A percentile compares a stretch with the other conserved stretches of the same genome.
Evolutionary conservation across 2,797 vertebrate species (phyloP).

Genomic region (Coregonus ussuriensis): DNA sequence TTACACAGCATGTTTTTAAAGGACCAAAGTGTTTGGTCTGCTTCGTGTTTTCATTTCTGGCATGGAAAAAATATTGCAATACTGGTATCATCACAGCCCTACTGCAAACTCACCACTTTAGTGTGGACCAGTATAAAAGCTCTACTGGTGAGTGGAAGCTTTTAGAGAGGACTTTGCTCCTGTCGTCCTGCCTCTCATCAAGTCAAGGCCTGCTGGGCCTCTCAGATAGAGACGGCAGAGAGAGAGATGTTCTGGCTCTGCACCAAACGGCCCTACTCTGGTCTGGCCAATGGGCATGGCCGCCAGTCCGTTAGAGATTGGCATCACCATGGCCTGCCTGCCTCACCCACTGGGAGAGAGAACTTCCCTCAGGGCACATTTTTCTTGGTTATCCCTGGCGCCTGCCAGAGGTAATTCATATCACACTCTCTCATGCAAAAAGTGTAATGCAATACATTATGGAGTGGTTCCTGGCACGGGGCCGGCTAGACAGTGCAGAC

Average conservation of each 20-base stretch:
- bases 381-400: conserved; percentile 27
- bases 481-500: not conserved
- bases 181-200: conserved; percentile 55
- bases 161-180: conserved; percentile 2
- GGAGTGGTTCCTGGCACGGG: conserved; percentile 4
- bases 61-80: too few relatives aligned
- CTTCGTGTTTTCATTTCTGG: too few relatives aligned
- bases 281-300: conserved; percentile 44
- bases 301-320: conserved; percentile 45
- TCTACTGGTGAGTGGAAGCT: too few relatives aligned
- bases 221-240: conserved; percentile 39
- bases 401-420: conserved; percentile 58
- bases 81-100: too few relatives aligned
- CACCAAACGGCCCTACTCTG: conserved; percentile 53
- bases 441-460: conserved; percentile 48
- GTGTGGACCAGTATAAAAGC: too few relatives aligned
- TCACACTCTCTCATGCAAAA: conserved; percentile 35
- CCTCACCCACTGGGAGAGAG: conserved; percentile 34
- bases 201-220: conserved; percentile 40
- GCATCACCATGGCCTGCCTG: conserved; percentile 43
- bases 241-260: conserved; percentile 53
- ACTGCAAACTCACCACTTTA: too few relatives aligned
- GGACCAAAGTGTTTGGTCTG: too few relatives aligned
- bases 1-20: too few relatives aligned
- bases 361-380: conserved; percentile 38